Percentiles rank a stretch among this genome's conserved stretches.
Conservation (phyloP, 1,140 invertebrate genomes). For the Venturia canescens region DNA sequence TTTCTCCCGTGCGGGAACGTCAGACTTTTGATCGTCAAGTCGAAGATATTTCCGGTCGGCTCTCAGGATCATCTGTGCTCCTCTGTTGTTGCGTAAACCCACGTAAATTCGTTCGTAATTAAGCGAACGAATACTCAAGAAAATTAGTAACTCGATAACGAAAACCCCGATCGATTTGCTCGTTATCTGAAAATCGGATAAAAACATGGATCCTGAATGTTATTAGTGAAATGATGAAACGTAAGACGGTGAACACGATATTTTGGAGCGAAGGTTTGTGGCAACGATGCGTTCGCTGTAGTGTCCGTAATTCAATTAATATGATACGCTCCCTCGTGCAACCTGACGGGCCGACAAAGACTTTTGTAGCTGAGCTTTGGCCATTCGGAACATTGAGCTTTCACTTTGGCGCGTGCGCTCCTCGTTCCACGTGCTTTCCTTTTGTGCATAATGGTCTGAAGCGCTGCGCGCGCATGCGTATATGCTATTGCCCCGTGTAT, state of each 20-base stretch:
- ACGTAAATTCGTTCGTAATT: no score
- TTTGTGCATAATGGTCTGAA: slow-evolving; percentile 40
- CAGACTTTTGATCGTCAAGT: no score
- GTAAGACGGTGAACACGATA: no score
- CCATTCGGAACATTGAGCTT: slow-evolving; percentile 58
- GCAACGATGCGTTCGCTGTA: slow-evolving; percentile 12
- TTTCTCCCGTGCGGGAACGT: no score
- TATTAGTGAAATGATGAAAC: no score
- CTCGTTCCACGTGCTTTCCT: slow-evolving; percentile 37
- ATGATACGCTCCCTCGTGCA: slow-evolving; percentile 50
- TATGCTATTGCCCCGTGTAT: background rate
- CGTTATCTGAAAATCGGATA: background rate
- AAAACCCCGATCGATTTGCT: no score
- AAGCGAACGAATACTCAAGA: no score
- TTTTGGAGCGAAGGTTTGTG: background rate
- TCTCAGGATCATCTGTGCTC: no score
- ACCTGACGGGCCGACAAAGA: slow-evolving; percentile 49
- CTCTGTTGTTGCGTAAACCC: no score
- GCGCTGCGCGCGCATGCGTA: background rate
- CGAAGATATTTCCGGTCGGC: no score
- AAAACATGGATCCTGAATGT: no score
- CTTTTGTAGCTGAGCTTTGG: slow-evolving; percentile 43
- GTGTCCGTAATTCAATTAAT: slow-evolving; percentile 36
- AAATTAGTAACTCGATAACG: no score
- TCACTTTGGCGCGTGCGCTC: slow-evolving; percentile 51